Evolutionary conservation across 2,113 vertebrate species (phyloP).

Genomic region (Meles meles): DNA sequence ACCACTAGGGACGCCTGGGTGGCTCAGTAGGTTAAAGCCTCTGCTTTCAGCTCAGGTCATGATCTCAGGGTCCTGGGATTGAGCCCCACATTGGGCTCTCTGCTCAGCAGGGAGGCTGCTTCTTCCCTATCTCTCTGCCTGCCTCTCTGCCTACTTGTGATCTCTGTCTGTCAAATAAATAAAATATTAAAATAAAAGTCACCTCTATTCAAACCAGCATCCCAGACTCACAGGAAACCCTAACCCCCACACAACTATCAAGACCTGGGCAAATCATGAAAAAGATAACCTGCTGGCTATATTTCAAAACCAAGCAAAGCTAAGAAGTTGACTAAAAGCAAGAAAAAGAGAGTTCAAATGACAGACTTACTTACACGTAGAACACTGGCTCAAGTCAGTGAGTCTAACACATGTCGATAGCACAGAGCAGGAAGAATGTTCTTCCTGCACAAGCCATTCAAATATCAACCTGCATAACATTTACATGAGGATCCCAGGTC

Average conservation of each 20-base stretch:
- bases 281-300: background rate
- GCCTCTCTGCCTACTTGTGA: too few relatives aligned
- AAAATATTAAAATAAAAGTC: too few relatives aligned
- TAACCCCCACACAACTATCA: background rate
- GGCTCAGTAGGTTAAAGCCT: too few relatives aligned
- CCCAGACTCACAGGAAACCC: background rate
- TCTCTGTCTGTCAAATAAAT: too few relatives aligned
- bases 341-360: background rate
- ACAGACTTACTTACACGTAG: background rate
- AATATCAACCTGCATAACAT: slow-evolving; percentile 44
- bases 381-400: background rate
- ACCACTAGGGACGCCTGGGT: too few relatives aligned
- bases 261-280: background rate
- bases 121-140: too few relatives aligned
- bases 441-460: slow-evolving; percentile 20
- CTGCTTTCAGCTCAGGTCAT: too few relatives aligned
- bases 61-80: too few relatives aligned
- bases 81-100: too few relatives aligned
- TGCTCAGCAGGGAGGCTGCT: too few relatives aligned
- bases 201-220: background rate
- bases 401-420: background rate
- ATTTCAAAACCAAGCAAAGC: background rate
- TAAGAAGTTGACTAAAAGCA: background rate
- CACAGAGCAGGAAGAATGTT: background rate
- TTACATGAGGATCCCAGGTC: background rate